Evolutionary conservation across 2,797 vertebrate genomes (phyloP).

Genomic region (Sebastes cheni): DNA sequence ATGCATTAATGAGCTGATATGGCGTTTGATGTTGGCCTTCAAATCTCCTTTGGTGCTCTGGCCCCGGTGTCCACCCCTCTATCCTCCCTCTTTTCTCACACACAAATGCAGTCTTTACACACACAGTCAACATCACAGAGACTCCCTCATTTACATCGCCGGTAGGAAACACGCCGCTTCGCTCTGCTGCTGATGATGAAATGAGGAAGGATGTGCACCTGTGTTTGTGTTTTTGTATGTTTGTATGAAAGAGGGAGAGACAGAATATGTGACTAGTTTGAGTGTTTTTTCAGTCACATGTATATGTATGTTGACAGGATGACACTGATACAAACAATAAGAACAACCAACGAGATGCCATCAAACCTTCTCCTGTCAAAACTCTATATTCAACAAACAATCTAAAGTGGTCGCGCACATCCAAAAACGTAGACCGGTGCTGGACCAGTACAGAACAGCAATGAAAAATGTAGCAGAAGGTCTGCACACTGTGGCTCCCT

Average conservation of each 20-base stretch:
- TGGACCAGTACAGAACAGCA: too few species aligned
- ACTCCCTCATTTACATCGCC: constrained; percentile 56
- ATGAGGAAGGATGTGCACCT: constrained; percentile 33
- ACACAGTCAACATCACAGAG: constrained; percentile 38
- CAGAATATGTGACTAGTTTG: not conserved
- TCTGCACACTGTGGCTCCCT: too few species aligned
- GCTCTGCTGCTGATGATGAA: constrained; percentile 49
- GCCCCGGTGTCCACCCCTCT: constrained; percentile 53
- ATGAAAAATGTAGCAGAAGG: too few species aligned
- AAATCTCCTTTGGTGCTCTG: constrained; percentile 70
- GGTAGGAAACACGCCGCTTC: constrained; percentile 24
- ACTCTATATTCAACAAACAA: not conserved
- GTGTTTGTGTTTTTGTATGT: constrained; percentile 22
- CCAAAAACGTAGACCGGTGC: too few species aligned
- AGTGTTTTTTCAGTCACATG: constrained; percentile 9
- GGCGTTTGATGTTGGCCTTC: constrained; percentile 77
- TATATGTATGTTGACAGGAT: constrained; percentile 14
- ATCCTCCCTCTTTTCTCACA: constrained; percentile 30
- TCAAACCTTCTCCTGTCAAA: constrained; percentile 5
- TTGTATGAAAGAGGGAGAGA: constrained; percentile 1
- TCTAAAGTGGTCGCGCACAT: too few species aligned
- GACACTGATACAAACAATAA: not conserved
- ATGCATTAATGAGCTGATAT: constrained; percentile 78
- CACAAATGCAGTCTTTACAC: constrained; percentile 32
- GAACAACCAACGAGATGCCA: not conserved